These are phyloP conservation scores for Alethe castanea DNA, from an alignment of 2,113 vertebrate genomes.

Conservation along the genomic window DNA sequence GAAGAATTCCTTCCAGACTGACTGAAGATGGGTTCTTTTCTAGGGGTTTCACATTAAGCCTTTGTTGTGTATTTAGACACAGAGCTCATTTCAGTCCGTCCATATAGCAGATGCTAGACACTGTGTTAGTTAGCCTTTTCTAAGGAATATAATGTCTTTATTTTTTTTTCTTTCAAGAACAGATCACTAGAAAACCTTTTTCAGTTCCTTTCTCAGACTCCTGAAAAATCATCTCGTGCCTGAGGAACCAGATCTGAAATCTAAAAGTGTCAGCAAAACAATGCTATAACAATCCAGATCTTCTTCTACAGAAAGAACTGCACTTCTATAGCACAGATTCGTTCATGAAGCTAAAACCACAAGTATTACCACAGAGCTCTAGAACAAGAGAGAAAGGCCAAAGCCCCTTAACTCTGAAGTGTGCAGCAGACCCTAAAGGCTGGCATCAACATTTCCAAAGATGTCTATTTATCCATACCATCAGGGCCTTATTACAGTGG, in stretches of 20 bases:
- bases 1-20: background rate
- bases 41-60: background rate
- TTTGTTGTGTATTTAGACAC: background rate
- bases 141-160: background rate
- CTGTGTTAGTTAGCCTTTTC: background rate
- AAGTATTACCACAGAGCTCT: background rate
- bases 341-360: background rate
- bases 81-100: background rate
- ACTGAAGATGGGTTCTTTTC: background rate
- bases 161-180: background rate
- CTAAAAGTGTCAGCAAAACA: background rate
- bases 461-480: background rate
- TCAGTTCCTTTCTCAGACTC: background rate
- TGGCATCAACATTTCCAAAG: background rate
- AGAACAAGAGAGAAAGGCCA: background rate
- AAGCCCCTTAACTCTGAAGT: background rate
- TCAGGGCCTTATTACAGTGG: background rate
- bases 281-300: background rate
- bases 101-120: background rate
- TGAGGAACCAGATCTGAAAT: background rate
- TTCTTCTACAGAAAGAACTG: background rate
- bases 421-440: background rate
- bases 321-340: accelerated
- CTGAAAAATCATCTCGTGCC: background rate
- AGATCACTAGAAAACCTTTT: background rate